These are phyloP conservation scores for Athrips mouffetella DNA, from an alignment of 2,888 invertebrate species.

Conservation along the genomic window DNA sequence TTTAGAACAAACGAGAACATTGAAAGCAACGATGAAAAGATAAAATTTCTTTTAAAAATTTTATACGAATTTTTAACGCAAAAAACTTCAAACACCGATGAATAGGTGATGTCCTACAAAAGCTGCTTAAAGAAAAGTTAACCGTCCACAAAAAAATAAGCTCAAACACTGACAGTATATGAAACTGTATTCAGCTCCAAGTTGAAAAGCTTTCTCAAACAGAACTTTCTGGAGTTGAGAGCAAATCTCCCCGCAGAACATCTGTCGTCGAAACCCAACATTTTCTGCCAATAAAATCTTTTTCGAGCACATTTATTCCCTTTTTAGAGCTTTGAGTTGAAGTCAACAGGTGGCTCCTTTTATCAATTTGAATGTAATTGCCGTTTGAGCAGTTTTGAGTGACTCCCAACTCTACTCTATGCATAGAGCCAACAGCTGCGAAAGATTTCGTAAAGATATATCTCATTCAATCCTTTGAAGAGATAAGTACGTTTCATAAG, in stretches of 20 bases:
- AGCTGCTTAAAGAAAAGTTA: constrained; percentile 36
- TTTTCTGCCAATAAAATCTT: constrained; percentile 66
- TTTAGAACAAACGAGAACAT: background rate
- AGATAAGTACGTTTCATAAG: background rate
- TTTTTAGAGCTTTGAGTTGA: constrained; percentile 28
- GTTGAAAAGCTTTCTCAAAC: constrained; percentile 49
- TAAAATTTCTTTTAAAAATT: background rate
- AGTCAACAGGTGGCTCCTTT: constrained; percentile 70
- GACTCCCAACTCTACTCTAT: constrained; percentile 6
- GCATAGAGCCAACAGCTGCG: constrained; percentile 9
- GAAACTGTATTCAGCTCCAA: constrained; percentile 41
- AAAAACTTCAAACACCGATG: constrained; percentile 19
- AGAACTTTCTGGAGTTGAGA: constrained; percentile 50
- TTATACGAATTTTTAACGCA: constrained; percentile 3
- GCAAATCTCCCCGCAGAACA: constrained; percentile 56
- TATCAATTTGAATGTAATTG: constrained; percentile 68
- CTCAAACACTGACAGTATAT: constrained; percentile 37
- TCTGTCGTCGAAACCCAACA: constrained; percentile 53
- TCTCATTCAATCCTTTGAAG: background rate
- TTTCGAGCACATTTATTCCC: constrained; percentile 45
- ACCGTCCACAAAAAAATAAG: constrained; percentile 36
- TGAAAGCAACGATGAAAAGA: background rate
- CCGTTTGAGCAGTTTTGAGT: constrained; percentile 40
- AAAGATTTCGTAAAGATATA: background rate
- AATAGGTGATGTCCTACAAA: constrained; percentile 26